phyloP scores from a whole-genome alignment of 1,140 invertebrate genomes.

The Heliconius melpomene region DNA sequence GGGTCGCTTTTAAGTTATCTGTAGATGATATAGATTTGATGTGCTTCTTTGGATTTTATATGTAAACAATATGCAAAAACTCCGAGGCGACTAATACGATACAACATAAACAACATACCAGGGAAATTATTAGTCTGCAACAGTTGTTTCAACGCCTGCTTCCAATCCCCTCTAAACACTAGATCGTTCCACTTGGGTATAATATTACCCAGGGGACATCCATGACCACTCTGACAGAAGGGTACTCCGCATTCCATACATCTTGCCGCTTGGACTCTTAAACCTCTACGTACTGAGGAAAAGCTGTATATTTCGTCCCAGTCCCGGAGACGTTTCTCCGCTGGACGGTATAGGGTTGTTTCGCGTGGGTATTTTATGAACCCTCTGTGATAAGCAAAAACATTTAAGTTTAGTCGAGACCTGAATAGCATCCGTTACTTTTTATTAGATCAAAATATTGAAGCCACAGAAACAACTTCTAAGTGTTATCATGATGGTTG shows the following conservation, averaged over 20 bases:
- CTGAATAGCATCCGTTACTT: no score
- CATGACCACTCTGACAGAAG: constrained; percentile 97
- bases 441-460: no score
- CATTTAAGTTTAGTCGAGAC: background rate
- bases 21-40: no score
- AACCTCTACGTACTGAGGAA: constrained; percentile 90
- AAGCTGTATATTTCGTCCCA: constrained; percentile 99
- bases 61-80: no score
- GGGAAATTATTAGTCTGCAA: constrained; percentile 99
- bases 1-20: no score
- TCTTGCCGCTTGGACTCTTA: constrained; percentile 95
- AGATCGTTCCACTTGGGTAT: constrained; percentile 99
- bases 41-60: no score
- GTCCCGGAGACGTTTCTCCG: constrained; percentile 92
- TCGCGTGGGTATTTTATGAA: constrained; percentile 98
- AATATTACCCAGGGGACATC: constrained; percentile 98
- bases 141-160: constrained; percentile 96
- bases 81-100: no score
- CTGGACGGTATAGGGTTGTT: constrained; percentile 90
- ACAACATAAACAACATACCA: constrained; percentile 63
- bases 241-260: constrained; percentile 99
- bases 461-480: no score
- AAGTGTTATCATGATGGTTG: no score
- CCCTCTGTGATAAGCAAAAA: constrained; percentile 81
- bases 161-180: constrained; percentile 97